Conservation (phyloP, 2,888 invertebrate species). For the Drosophila austrosaltans region DNA sequence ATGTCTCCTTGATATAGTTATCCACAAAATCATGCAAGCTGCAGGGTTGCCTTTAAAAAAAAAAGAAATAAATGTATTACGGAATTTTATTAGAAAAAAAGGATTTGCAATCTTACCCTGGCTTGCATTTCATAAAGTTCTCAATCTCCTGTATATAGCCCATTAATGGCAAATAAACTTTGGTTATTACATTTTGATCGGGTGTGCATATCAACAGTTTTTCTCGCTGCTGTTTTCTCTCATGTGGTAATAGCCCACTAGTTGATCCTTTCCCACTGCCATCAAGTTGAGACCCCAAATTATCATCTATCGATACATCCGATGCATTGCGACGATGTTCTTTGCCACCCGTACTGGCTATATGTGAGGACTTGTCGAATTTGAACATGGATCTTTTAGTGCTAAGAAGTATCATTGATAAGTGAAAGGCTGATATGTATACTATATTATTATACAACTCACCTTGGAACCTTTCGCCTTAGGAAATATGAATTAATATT, state of each 20-base stretch:
- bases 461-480: conserved; percentile 82
- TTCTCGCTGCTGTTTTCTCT: conserved; percentile 82
- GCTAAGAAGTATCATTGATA: conserved; percentile 55
- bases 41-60: conserved; percentile 86
- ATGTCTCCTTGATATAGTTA: conserved; percentile 94
- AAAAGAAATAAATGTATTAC: background rate
- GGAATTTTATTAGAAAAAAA: background rate
- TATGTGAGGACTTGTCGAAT: conserved; percentile 87
- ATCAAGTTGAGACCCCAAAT: conserved; percentile 62
- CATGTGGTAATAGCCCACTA: conserved; percentile 58
- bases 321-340: conserved; percentile 83
- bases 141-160: conserved; percentile 94
- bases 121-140: conserved; percentile 85
- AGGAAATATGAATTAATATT: conserved; percentile 85
- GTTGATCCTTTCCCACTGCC: conserved; percentile 70
- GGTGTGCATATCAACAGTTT: conserved; percentile 90
- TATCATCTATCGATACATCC: conserved; percentile 82
- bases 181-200: conserved; percentile 89
- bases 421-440: background rate
- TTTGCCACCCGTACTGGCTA: conserved; percentile 61
- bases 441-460: background rate
- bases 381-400: conserved; percentile 88
- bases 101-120: conserved; percentile 84
- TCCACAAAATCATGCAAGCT: conserved; percentile 92
- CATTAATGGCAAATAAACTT: conserved; percentile 92